A percentile compares a stretch with the other conserved stretches of the same genome.
Evolutionary conservation across 2,113 vertebrate genomes (phyloP).

Genomic region (Oenanthe oenanthe): DNA sequence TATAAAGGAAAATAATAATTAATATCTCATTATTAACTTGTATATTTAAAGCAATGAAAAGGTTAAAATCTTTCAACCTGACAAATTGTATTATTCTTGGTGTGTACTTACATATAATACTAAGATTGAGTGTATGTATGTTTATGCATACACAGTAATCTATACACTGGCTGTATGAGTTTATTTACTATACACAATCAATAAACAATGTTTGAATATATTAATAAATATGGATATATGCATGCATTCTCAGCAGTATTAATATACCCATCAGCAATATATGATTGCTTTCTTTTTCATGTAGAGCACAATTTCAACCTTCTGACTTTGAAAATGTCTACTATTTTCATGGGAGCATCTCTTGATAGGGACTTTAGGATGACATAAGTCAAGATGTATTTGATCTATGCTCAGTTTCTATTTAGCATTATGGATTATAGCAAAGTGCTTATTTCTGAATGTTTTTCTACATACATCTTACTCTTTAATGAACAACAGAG

Average conservation of each 20-base stretch:
- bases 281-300: background rate
- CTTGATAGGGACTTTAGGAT: background rate
- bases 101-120: background rate
- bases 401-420: background rate
- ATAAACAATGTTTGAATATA: conserved; percentile 20
- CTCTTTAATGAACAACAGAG: background rate
- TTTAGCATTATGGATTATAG: background rate
- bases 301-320: background rate
- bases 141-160: background rate
- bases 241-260: conserved; percentile 24
- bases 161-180: background rate
- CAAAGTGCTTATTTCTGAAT: background rate
- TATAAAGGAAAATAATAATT: background rate
- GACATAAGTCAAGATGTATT: background rate
- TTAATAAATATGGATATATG: conserved; percentile 37
- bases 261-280: conserved; percentile 28
- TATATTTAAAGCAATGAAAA: background rate
- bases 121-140: background rate
- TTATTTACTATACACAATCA: conserved; percentile 38
- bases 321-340: conserved; percentile 6
- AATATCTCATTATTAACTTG: background rate
- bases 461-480: background rate
- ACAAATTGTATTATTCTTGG: background rate
- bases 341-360: background rate
- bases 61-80: background rate